Percentiles rank a stretch among this genome's conserved stretches.
Evolutionary conservation across 2,888 invertebrate genomes (phyloP).

Genomic region (Eilema griseolum): DNA sequence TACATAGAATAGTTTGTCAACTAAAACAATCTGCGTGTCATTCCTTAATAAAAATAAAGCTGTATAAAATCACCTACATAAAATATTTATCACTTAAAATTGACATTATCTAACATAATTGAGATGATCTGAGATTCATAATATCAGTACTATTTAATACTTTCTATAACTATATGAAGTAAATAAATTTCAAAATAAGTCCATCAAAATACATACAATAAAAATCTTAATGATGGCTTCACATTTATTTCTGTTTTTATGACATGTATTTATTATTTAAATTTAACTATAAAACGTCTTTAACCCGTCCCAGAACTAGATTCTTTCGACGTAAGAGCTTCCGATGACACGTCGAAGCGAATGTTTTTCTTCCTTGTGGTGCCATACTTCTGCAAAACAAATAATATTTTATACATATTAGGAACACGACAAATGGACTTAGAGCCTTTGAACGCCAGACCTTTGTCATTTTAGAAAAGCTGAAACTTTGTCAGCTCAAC

Average conservation of each 20-base stretch:
- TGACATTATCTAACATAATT: conserved; percentile 44
- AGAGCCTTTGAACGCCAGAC: too few species aligned
- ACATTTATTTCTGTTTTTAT: conserved; percentile 54
- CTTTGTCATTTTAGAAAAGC: too few species aligned
- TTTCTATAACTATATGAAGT: conserved; percentile 32
- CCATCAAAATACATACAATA: conserved; percentile 44
- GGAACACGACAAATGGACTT: too few species aligned
- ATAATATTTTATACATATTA: not conserved
- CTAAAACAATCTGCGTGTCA: conserved; percentile 2
- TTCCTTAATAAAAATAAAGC: conserved; percentile 7
- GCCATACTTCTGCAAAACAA: conserved; percentile 70
- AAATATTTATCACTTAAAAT: conserved; percentile 40
- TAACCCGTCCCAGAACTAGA: conserved; percentile 66
- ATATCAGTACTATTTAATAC: conserved; percentile 42
- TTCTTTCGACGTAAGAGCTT: conserved; percentile 73
- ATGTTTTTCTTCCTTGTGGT: conserved; percentile 78
- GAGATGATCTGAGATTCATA: conserved; percentile 50
- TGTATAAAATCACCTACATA: conserved; percentile 19
- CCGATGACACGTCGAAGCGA: conserved; percentile 80
- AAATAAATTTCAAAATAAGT: conserved; percentile 23
- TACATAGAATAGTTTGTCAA: not conserved
- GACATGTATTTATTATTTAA: conserved; percentile 40
- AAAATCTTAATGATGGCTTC: conserved; percentile 43
- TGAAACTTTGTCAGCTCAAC: too few species aligned
- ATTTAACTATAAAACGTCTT: conserved; percentile 39